phyloP scores from a whole-genome alignment of 2,797 vertebrate species.

The Crax fasciolata region DNA sequence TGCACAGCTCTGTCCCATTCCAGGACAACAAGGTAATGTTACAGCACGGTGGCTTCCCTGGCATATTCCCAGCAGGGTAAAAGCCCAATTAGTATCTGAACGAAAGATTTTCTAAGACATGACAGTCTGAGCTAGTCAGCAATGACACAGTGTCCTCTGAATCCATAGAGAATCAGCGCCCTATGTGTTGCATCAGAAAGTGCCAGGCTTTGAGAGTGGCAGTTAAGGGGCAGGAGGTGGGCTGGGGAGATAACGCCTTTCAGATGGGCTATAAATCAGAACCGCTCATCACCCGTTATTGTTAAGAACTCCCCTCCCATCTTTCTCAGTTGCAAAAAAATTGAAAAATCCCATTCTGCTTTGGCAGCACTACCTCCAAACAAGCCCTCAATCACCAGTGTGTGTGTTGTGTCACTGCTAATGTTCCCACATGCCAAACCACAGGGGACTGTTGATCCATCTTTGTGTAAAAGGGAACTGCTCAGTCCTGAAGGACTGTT shows the following conservation, averaged over 20 bases:
- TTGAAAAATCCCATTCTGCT: constrained; percentile 4
- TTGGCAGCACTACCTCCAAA: neutral
- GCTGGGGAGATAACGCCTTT: constrained; percentile 31
- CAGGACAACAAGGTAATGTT: neutral
- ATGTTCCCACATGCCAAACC: constrained; percentile 28
- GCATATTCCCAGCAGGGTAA: neutral
- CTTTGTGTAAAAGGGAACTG: neutral
- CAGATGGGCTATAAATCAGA: constrained; percentile 46
- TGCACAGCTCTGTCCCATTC: neutral
- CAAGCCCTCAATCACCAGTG: neutral
- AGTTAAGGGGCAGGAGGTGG: constrained; percentile 52
- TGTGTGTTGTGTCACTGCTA: neutral
- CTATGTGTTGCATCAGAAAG: constrained; percentile 34
- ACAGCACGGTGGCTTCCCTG: neutral
- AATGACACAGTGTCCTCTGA: accelerated
- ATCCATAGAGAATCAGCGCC: constrained; percentile 12
- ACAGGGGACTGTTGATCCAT: constrained; percentile 50
- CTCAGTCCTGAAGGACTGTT: neutral
- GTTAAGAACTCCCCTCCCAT: neutral
- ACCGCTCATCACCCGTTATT: neutral
- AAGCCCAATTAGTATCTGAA: neutral
- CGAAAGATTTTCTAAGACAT: neutral
- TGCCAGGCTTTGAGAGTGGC: neutral
- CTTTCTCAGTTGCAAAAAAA: neutral
- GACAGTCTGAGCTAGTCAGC: neutral